Base-by-base conservation (phyloP, 1,140 invertebrate genomes). In the Drosophila repleta region DNA sequence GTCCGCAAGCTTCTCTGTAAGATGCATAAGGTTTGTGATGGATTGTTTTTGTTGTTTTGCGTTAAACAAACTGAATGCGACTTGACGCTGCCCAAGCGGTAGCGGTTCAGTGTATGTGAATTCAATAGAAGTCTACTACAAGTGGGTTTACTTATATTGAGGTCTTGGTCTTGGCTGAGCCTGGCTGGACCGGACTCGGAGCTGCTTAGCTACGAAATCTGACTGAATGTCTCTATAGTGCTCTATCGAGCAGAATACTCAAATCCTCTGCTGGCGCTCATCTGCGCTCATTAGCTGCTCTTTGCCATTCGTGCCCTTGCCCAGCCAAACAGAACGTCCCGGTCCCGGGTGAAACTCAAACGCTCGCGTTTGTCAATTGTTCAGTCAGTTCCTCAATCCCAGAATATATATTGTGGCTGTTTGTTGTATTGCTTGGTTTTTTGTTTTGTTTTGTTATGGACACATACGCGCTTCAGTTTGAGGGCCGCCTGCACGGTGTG, bases 1-100 rank as follows among this genome's bases (percentile, higher is more conserved):
- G 72, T 81, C 83, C 88, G 87, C 75, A 91, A 76, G 79, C 90
- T 91, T 91, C 90, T 91, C 90, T 91, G 90, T 90, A 91, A 91
- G 79, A 90, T 84, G 79, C 82, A 88, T 89, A 84, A 89, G 79
- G 79, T 77, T 71, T 83, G 74, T 85, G 82, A 76, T 81, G 79
- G 76, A 70, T 74, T 82, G 76, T 57, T 76, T 76, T 73, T 55
- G 53, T 29, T 29, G n/a, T 63, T 55, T 69, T 46, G 67, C 67
- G 61, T 55, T 75, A 41, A 35, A 58, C 45, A 75, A 58, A 70
- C 65, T 78, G 62, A 82, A 64, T 65, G 52, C 48, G 53, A 70
- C 69, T 58, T 58, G 71, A 35, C 53, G 55, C 57, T 74, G 65
- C 35, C 64, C 46, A 62, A 80, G 57, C 73, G 66, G n/a, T 58